Percentiles rank a stretch among this genome's conserved stretches.
These are phyloP conservation scores for Siphlonurus alternatus DNA, from an alignment of 2,888 invertebrate genomes.

Conservation along the genomic window DNA sequence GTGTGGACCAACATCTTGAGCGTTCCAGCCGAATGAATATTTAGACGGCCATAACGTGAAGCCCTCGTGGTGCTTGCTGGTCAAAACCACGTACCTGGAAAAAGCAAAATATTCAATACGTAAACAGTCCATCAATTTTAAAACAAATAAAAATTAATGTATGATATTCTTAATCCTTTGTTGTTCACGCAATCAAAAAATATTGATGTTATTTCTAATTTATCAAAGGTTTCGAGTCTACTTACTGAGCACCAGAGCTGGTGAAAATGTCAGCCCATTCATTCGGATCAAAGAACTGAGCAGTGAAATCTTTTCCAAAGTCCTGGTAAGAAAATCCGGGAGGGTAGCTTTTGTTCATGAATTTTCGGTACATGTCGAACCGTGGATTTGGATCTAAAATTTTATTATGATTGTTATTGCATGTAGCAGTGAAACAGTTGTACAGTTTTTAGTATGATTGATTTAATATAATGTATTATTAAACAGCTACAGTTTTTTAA, in stretches of 20 bases:
- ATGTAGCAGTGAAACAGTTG: too few relatives aligned
- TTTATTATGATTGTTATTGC: too few relatives aligned
- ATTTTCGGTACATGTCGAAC: constrained; percentile 33
- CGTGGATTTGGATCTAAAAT: too few relatives aligned
- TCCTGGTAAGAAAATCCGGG: constrained; percentile 82
- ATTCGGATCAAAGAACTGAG: constrained; percentile 72
- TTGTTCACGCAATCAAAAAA: too few relatives aligned
- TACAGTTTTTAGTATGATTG: too few relatives aligned
- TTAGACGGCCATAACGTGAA: constrained; percentile 70
- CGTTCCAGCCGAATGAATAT: constrained; percentile 70
- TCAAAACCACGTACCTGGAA: constrained; percentile 58
- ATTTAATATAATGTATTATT: too few relatives aligned
- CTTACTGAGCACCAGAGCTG: constrained; percentile 71
- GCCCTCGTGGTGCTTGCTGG: constrained; percentile 81
- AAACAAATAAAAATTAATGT: neutral
- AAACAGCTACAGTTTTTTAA: too few relatives aligned
- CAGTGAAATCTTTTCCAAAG: constrained; percentile 74
- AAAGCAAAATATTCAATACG: neutral
- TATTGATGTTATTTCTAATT: too few relatives aligned
- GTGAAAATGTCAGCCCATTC: constrained; percentile 71
- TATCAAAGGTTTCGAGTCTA: too few relatives aligned
- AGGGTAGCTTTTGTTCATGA: constrained; percentile 68
- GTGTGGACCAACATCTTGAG: constrained; percentile 59
- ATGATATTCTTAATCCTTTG: too few relatives aligned
- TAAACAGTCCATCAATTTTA: neutral